These are phyloP conservation scores for Cyprinodon brontotheroides DNA, from an alignment of 2,113 vertebrate species.

Conservation along the genomic window DNA sequence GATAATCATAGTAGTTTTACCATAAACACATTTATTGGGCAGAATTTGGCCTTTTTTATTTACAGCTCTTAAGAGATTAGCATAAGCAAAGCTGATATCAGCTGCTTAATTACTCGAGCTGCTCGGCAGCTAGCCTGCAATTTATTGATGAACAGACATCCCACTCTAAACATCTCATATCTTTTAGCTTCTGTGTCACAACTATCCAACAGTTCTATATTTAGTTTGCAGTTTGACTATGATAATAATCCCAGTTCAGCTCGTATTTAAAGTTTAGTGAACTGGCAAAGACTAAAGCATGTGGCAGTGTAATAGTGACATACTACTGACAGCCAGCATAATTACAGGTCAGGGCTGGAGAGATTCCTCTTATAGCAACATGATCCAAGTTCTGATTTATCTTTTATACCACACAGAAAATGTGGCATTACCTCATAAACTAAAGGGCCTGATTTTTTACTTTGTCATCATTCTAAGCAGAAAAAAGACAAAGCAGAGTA, in stretches of 20 bases:
- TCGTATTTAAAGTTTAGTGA: not conserved
- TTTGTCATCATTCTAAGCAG: conserved; percentile 38
- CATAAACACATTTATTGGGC: too few species aligned
- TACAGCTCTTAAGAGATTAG: not conserved
- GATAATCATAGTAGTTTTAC: too few species aligned
- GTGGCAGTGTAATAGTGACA: conserved; percentile 8
- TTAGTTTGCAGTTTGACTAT: not conserved
- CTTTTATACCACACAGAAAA: conserved; percentile 26
- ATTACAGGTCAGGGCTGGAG: conserved; percentile 24
- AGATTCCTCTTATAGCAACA: conserved; percentile 25
- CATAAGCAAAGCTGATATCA: not conserved
- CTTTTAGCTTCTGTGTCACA: not conserved
- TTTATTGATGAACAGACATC: not conserved
- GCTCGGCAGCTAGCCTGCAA: not conserved
- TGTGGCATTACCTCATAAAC: conserved; percentile 27
- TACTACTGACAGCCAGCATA: conserved; percentile 28
- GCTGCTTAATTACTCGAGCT: not conserved
- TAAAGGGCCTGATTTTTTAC: conserved; percentile 14
- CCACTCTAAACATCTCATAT: not conserved
- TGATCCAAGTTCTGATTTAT: conserved; percentile 25
- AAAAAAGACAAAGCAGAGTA: conserved; percentile 24
- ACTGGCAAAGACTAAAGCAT: conserved; percentile 6
- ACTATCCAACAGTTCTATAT: not conserved
- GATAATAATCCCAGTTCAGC: not conserved
- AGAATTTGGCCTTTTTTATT: too few species aligned